phyloP scores from a whole-genome alignment of 1,140 invertebrate genomes.

The Ostrea denselamellosa region DNA sequence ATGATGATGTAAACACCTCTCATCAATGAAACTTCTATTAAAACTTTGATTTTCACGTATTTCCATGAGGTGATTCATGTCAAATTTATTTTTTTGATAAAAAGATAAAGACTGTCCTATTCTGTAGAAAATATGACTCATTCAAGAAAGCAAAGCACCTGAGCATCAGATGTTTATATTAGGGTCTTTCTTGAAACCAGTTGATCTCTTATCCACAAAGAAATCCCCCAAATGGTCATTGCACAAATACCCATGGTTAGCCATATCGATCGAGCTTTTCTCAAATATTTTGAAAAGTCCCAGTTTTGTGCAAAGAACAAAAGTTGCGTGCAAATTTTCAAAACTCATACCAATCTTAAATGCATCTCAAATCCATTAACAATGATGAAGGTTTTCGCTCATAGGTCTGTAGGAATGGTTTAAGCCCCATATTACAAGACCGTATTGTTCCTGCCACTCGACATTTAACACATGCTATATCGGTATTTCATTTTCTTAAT shows the following conservation, averaged over 20 bases:
- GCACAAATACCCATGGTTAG: constrained; percentile 12
- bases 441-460: background rate
- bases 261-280: constrained; percentile 27
- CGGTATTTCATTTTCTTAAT: constrained; percentile 40
- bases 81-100: constrained; percentile 22
- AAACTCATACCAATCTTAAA: constrained; percentile 40
- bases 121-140: constrained; percentile 22
- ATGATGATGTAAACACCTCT: too few relatives aligned
- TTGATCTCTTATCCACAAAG: constrained; percentile 29
- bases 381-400: constrained; percentile 29
- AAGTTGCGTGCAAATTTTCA: constrained; percentile 27
- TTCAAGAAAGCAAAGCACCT: constrained; percentile 32
- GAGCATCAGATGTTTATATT: constrained; percentile 38
- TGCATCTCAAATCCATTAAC: constrained; percentile 38
- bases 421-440: constrained; percentile 19
- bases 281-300: background rate
- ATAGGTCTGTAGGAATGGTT: constrained; percentile 27
- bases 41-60: background rate
- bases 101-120: constrained; percentile 30
- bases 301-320: constrained; percentile 29
- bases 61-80: background rate
- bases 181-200: constrained; percentile 36
- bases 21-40: background rate
- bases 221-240: constrained; percentile 32
- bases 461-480: constrained; percentile 33